phyloP scores from a whole-genome alignment of 2,888 invertebrate genomes.

The Zygothrica quintamaculata region DNA sequence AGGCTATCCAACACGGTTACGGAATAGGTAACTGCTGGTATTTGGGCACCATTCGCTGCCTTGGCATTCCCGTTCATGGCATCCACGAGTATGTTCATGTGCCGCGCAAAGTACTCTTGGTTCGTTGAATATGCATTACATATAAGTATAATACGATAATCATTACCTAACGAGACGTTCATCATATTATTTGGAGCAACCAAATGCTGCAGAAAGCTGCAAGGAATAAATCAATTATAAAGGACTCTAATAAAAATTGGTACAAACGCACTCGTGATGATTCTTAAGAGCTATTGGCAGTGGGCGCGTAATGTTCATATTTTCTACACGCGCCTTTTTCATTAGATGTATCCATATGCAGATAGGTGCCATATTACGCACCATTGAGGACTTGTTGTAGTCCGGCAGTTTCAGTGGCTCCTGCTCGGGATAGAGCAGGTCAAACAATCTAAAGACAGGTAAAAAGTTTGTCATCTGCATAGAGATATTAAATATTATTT shows the following conservation, averaged over 20 bases:
- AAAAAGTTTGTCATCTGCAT: constrained; percentile 91
- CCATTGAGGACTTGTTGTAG: constrained; percentile 90
- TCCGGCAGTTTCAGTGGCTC: constrained; percentile 96
- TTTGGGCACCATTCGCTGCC: constrained; percentile 86
- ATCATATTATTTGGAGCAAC: constrained; percentile 90
- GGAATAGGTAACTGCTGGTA: constrained; percentile 94
- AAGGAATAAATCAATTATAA: neutral
- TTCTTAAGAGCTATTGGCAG: constrained; percentile 92
- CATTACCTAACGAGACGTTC: constrained; percentile 92
- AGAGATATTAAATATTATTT: constrained; percentile 30
- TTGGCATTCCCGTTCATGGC: constrained; percentile 91
- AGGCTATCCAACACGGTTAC: constrained; percentile 97
- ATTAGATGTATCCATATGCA: constrained; percentile 98
- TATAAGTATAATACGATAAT: constrained; percentile 95
- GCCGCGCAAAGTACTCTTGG: constrained; percentile 94
- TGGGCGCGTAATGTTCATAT: constrained; percentile 90
- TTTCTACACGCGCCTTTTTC: constrained; percentile 96
- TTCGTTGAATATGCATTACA: constrained; percentile 98
- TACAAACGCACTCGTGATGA: constrained; percentile 89
- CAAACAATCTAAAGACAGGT: constrained; percentile 95
- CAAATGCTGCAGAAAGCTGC: constrained; percentile 93
- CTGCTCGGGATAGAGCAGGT: constrained; percentile 95
- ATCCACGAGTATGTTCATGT: constrained; percentile 96
- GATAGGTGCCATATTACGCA: constrained; percentile 92
- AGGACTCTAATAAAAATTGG: neutral